These are phyloP conservation scores for Patiria pectinifera DNA, from an alignment of 53 echinoderm and acorn worm genomes.

Conservation along the genomic window DNA sequence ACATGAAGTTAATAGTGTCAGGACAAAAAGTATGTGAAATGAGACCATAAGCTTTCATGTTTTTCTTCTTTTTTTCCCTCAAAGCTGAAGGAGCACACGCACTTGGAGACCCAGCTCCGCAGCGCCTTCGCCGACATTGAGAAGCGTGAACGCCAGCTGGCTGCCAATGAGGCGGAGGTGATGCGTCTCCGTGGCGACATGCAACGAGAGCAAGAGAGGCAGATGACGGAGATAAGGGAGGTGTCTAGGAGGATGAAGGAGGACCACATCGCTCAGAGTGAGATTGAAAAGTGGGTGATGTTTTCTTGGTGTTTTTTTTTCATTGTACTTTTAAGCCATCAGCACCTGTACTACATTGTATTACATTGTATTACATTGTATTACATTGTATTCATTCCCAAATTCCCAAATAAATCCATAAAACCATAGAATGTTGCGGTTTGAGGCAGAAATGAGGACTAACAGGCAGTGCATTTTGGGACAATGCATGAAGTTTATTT, in stretches of 20 bases:
- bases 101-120: conserved; percentile 83
- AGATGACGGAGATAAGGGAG: conserved; percentile 85
- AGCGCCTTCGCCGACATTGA: conserved; percentile 82
- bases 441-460: too few relatives aligned
- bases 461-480: too few relatives aligned
- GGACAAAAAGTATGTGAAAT: too few relatives aligned
- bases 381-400: too few relatives aligned
- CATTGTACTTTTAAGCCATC: too few relatives aligned
- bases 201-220: conserved; percentile 86
- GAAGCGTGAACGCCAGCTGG: conserved; percentile 87
- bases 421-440: too few relatives aligned
- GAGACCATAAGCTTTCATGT: neutral
- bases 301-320: neutral
- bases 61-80: too few relatives aligned
- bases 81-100: conserved; percentile 81
- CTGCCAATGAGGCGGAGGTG: conserved; percentile 92
- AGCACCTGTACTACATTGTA: too few relatives aligned
- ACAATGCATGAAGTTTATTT: too few relatives aligned
- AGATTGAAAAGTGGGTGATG: conserved; percentile 86
- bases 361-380: too few relatives aligned
- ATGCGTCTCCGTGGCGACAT: conserved; percentile 78
- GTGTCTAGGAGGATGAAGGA: conserved; percentile 91
- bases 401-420: too few relatives aligned
- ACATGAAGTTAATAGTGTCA: too few relatives aligned
- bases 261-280: conserved; percentile 92